Percentiles rank a stretch among this genome's conserved stretches.
Evolutionary conservation across 2,888 invertebrate species (phyloP).

Genomic region (Stegophylla sp.): DNA sequence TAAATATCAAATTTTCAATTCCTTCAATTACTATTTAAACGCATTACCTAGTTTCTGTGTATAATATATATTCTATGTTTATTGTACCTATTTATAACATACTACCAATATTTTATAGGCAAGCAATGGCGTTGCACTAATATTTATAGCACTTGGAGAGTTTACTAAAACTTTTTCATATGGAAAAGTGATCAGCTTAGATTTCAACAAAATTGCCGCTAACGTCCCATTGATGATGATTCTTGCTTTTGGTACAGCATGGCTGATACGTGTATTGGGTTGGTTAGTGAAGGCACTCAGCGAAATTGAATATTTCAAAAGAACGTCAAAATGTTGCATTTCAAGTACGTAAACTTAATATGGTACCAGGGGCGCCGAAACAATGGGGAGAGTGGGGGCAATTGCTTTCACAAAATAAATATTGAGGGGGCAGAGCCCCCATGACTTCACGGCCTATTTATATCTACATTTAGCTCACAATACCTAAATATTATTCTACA

Average conservation of each 20-base stretch:
- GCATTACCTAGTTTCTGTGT: too few relatives aligned
- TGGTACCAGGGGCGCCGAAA: too few relatives aligned
- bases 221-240: constrained; percentile 30
- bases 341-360: constrained; percentile 35
- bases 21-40: too few relatives aligned
- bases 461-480: too few relatives aligned
- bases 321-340: constrained; percentile 5
- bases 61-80: not conserved
- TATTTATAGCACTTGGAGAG: constrained; percentile 42
- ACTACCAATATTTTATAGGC: constrained; percentile 15
- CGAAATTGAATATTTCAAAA: constrained; percentile 37
- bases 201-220: not conserved
- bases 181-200: constrained; percentile 20
- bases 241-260: constrained; percentile 19
- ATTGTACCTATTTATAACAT: not conserved
- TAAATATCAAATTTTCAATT: too few relatives aligned
- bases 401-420: too few relatives aligned
- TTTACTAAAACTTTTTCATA: constrained; percentile 16
- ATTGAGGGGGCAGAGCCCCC: too few relatives aligned
- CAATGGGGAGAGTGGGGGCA: too few relatives aligned
- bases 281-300: constrained; percentile 28
- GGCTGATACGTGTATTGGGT: constrained; percentile 25
- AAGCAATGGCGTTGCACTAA: constrained; percentile 36
- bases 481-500: too few relatives aligned
- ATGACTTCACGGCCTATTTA: too few relatives aligned